These are phyloP conservation scores for Tridacna crocea DNA, from an alignment of 2,888 invertebrate genomes.

Conservation along the genomic window DNA sequence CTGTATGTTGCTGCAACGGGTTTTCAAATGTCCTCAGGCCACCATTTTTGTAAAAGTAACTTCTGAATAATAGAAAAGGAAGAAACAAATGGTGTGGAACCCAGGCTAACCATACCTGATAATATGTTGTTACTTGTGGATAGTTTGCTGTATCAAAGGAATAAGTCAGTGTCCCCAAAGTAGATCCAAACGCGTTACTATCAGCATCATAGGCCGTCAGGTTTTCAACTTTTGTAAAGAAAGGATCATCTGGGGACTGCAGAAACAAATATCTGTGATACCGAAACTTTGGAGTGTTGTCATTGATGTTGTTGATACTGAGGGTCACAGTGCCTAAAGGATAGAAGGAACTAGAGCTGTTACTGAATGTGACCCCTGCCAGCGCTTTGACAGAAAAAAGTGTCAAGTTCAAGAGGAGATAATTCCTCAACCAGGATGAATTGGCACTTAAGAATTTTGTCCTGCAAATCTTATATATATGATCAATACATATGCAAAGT, in stretches of 20 bases:
- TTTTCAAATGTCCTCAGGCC: too few relatives aligned
- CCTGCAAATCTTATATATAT: too few relatives aligned
- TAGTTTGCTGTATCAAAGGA: constrained; percentile 20
- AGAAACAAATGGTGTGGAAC: too few relatives aligned
- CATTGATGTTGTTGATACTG: constrained; percentile 45
- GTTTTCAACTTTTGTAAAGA: constrained; percentile 36
- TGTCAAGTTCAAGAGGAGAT: too few relatives aligned
- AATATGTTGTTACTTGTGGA: constrained; percentile 11
- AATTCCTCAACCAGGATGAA: too few relatives aligned
- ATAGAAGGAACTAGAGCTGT: not conserved
- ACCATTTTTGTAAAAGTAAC: too few relatives aligned
- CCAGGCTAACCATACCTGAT: constrained; percentile 36
- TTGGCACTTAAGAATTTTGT: too few relatives aligned
- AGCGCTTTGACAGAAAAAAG: too few relatives aligned
- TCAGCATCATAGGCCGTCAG: constrained; percentile 47
- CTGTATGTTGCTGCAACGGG: too few relatives aligned
- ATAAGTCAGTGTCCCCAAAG: constrained; percentile 41
- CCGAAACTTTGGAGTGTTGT: constrained; percentile 45
- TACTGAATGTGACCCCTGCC: too few relatives aligned
- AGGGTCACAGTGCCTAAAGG: constrained; percentile 29
- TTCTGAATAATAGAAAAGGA: too few relatives aligned
- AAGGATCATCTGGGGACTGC: constrained; percentile 27
- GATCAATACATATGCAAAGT: too few relatives aligned
- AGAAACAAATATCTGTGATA: constrained; percentile 47
- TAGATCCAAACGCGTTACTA: constrained; percentile 28